Evolutionary conservation across 2,113 vertebrate genomes (phyloP), one percentile per base, ranked within the genome.

Genomic region (Aldabrachelys gigantea): DNA sequence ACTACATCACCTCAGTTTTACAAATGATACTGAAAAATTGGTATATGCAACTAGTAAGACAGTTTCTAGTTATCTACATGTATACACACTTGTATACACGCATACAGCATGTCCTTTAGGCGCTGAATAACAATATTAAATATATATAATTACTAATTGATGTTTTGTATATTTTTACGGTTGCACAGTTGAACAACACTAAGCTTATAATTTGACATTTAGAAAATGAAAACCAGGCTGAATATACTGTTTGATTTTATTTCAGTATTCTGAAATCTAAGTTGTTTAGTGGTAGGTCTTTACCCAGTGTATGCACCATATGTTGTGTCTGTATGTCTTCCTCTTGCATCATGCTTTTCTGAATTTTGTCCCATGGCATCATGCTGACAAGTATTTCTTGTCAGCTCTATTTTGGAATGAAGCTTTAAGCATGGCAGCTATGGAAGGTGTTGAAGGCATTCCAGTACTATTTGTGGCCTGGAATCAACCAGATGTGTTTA

Each of bases 331-430:
- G 96, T 94, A 94, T 97, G 93, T 88, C 98, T 98, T 95, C 82
- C 91, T 96, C 97, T 98, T 98, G 98, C 98, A 98, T 99, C 99
- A 99, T 98, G 96, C 98, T 97, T 97, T 98, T 95, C 96, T 98
- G 97, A 97, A 94, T 98, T 98, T 98, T 98, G 97, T 96, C 92
- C 95, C 97, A 97, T 97, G 98, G 98, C 98, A 98, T 98, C 97
- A 97, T 88, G 96, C 97, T 98, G 98, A 98, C 97, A 98, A 98
- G 98, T 98, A 98, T 98, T 98, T 98, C 97, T 98, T 98, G 98
- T 98, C 98, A 98, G 97, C 98, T 98, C 99, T 99, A 99, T 99
- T 99, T 99, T 98, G 98, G 98, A 99, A 98, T 98, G 98, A 98
- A 98, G 98, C 98, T 98, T 98, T 98, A 98, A 99, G 98, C 97